Evolutionary conservation across 1,140 invertebrate genomes (phyloP), one percentile per base, ranked within the genome.

Genomic region (Zaprionus inermis): DNA sequence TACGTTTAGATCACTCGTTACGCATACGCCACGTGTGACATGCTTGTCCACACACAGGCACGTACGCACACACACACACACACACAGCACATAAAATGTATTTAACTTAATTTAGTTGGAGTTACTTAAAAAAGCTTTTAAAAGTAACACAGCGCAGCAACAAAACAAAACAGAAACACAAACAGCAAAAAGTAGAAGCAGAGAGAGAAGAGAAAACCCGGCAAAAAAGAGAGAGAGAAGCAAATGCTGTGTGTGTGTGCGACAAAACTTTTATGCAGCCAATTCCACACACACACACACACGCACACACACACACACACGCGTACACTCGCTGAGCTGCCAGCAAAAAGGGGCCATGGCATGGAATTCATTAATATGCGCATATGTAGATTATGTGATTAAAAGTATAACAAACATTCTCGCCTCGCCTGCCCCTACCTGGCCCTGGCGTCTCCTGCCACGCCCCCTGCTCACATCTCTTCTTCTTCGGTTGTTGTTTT

Each of bases 121-220:
- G 84, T 88, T 80, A 88, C 83, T 88, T 88, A 83, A 88, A 88
- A 88, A 89, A 89, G 83, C 83, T 88, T 89, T 83, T 88, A 88
- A 86, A 88, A 86, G 76, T 78, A 78, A 84, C 78, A 84, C 78
- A 36, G 56, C 63, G 30, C 67, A 57, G 51, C 20, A 69, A 66
- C 59, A 78, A 36, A 32, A 61, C 61, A 57, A 36, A 32, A 61
- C 61, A 57, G n/a, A 44, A 69, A 70, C 20, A 56, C 16, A 52
- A 67, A 54, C 57, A 79, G 14, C 14, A n/a, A 76, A 58, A 72
- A 58, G 52, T 73, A 79, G 64, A 57, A 69, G 75, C 64, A 52
- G 61, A 58, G 68, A 76, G 65, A 61, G 61, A 70, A 76, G 57
- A 34, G 30, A 36, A 34, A 34, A 22, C 10, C 52, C n/a, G n/a